These are phyloP conservation scores for Alethe castanea DNA, from an alignment of 2,113 vertebrate species.

Conservation along the genomic window DNA sequence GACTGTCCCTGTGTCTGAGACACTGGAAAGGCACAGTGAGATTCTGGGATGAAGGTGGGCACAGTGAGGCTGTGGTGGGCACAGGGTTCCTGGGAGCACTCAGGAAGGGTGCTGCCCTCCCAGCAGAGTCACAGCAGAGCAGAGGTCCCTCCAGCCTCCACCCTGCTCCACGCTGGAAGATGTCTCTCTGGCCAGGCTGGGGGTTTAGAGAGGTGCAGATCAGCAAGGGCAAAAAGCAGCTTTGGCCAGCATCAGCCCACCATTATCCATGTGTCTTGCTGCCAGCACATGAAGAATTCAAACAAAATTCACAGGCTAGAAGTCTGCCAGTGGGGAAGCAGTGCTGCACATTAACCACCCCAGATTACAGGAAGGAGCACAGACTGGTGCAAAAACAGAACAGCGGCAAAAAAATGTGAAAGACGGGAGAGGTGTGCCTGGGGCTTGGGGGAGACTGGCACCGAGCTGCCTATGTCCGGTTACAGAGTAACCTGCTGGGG, in stretches of 20 bases:
- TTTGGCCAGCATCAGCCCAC: background rate
- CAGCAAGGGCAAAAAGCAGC: background rate
- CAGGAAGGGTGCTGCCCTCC: background rate
- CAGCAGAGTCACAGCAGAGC: background rate
- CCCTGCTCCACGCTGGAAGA: background rate
- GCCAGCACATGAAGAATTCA: background rate
- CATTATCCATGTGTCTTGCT: background rate
- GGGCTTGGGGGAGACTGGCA: background rate
- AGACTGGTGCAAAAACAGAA: background rate
- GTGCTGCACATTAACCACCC: accelerated
- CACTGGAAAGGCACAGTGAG: background rate
- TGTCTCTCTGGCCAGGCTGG: background rate
- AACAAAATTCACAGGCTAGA: background rate
- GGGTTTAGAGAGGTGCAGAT: background rate
- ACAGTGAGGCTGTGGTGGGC: background rate
- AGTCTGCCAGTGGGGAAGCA: background rate
- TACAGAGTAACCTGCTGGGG: background rate
- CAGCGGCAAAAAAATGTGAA: background rate
- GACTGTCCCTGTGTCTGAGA: background rate
- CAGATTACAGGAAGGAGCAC: background rate
- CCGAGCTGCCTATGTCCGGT: background rate
- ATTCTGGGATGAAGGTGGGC: background rate
- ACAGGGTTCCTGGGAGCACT: background rate
- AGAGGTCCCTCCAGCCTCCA: background rate
- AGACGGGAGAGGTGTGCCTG: background rate